Base-by-base conservation (phyloP, 2,888 invertebrate species). In the Philopedon plagiatum region DNA sequence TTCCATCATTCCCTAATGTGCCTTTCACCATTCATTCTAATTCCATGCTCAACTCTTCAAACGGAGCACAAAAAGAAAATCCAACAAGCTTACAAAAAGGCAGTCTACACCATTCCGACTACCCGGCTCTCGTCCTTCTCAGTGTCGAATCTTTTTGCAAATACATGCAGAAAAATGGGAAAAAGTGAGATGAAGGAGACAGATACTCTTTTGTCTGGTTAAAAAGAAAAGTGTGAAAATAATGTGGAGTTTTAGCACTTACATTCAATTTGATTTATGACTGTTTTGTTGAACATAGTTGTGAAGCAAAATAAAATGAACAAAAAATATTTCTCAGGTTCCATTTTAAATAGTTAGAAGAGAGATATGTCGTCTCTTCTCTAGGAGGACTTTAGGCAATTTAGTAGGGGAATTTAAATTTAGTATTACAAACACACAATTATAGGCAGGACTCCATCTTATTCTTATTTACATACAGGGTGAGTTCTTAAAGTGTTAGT, bases 141-240 rank as follows among this genome's bases (percentile, higher is more conserved):
- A 15, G 39, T 39, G 26, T 37, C 23, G 49, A 32, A 63, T 63
- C 51, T 54, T 63, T 54, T 29, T 23, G 39, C 39, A 58, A 23
- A 58, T 58, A 41, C 39, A 13, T 39, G 41, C 58, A 58, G 41
- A 41, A 58, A 58, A 54, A 29, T 54, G 51, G 2, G 26, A 51
- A 58, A 21, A 58, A 21, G 39, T 15, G 23, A 58, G 58, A 58
- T 41, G 26, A 26, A 58, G 23, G 23, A 41, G 15, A 23, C 39
- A 34, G 41, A 58, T 41, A 41, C 41, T 26, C 26, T 54, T 54
- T 54, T 54, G 18, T 54, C 11, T 11, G 18, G 0, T 29, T 3
- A 8, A 1, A 29, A 54, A 54, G 51, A 29, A 29, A 46, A 9
- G 29, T 54, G 51, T 54, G 18, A 29, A 29, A 54, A 54, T 29